Base-by-base conservation (phyloP, 2,797 vertebrate species). In the Gadopsis bispinosus region DNA sequence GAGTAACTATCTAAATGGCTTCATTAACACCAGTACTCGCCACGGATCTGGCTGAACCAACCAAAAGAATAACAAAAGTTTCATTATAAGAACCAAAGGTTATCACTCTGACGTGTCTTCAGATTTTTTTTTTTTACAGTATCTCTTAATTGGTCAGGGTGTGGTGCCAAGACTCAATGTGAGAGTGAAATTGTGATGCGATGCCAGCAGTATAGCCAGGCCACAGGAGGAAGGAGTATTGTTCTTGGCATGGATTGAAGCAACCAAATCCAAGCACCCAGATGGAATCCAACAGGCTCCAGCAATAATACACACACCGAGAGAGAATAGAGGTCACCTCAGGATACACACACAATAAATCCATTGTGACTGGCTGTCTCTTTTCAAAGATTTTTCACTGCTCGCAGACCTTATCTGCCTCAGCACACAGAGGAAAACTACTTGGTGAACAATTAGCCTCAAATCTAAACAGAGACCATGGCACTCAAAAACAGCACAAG, bases 261-360 rank as follows among this genome's bases (percentile, higher is more conserved):
- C 43, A 43, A 84, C 83, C 55, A 73, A 85, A 84, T 93, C 92
- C 92, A 92, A 91, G 85, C 78, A 63, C 83, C 88, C 93, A 93
- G 91, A 93, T 92, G 88, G 90, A 90, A 87, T 91, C 89, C 80
- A 75, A 80, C 88, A 69, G 80, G 87, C 88, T 92, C 83, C 90
- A 90, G 89, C 84, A 91, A 91, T 85, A 92, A 90, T 63, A 91
- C 88, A 80, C 80, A 76, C 88, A 77, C 80, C 41, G 11, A 81
- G 76, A 64, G 80, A 83, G 85, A 80, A 83, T 73, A 62, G 86
- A 91, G 90, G 93, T 93, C 91, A 91, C 64, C 87, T 90, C 85
- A 90, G 92, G 92, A 92, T 81, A 88, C 87, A 70, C 61, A 41
- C 80, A 90, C 85, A 89, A 84, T 88, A 90, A 92, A 92, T 91